Percentiles rank a stretch among this genome's conserved stretches.
Conservation (phyloP, 1,140 invertebrate genomes). For the Nixonia krombeini region DNA sequence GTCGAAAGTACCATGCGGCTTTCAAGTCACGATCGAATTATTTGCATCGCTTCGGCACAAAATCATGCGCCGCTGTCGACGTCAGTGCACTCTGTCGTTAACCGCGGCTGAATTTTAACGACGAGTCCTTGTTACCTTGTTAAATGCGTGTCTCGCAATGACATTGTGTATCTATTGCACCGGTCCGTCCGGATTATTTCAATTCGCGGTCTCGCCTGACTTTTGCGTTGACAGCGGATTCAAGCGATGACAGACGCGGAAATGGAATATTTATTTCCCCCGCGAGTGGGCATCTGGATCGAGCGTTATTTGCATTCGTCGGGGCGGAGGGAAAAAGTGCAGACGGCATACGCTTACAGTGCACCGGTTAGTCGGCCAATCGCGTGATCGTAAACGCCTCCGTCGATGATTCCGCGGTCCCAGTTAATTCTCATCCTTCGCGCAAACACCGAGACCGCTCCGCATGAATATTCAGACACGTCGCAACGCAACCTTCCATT, state of each 20-base stretch:
- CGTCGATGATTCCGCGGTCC: too few species aligned
- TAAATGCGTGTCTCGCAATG: constrained; percentile 3
- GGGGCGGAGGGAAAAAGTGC: too few species aligned
- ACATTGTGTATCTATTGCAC: neutral
- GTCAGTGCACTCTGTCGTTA: constrained; percentile 1
- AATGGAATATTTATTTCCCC: constrained; percentile 3
- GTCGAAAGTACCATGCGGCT: neutral
- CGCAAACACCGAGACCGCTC: too few species aligned
- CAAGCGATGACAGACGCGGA: neutral
- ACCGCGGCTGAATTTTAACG: constrained; percentile 1
- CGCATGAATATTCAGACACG: too few species aligned
- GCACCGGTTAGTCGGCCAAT: neutral
- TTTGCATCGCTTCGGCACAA: neutral
- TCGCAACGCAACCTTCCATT: too few species aligned
- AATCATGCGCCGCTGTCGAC: neutral
- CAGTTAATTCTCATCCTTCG: too few species aligned
- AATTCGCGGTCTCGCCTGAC: neutral
- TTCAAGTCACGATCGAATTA: constrained; percentile 4
- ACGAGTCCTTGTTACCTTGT: constrained; percentile 2
- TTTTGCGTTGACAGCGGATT: neutral
- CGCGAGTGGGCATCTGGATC: neutral
- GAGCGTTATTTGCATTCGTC: neutral
- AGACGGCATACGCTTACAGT: too few species aligned
- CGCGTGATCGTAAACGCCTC: neutral
- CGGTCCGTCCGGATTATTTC: neutral